Evolutionary conservation across 2,113 vertebrate genomes (phyloP).

Genomic region (Meleagris gallopavo): DNA sequence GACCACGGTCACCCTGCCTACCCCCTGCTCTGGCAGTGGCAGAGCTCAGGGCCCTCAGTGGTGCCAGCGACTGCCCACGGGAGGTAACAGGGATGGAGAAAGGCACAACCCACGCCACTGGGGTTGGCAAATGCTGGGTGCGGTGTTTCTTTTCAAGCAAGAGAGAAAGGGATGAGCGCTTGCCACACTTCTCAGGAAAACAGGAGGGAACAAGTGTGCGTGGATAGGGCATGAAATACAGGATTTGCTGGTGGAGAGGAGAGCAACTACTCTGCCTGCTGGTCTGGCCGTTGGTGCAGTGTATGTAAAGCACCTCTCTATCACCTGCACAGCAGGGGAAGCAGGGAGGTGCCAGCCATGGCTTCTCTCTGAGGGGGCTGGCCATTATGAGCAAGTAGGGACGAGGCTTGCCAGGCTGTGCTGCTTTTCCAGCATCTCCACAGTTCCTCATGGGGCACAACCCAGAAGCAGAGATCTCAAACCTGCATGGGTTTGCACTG

Average conservation of each 20-base stretch:
- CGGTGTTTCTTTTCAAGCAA: not conserved
- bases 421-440: not conserved
- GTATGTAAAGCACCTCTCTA: slow-evolving; percentile 15
- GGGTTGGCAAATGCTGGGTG: not conserved
- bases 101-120: rapidly evolving
- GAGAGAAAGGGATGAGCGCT: not conserved
- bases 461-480: not conserved
- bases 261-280: slow-evolving; percentile 8
- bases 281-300: not conserved
- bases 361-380: not conserved
- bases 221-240: not conserved
- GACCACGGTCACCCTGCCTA: rapidly evolving
- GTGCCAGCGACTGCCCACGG: not conserved
- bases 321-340: not conserved
- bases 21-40: rapidly evolving
- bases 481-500: rapidly evolving
- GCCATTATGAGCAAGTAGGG: slow-evolving; percentile 8
- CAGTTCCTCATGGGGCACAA: not conserved
- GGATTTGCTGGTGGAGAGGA: not conserved
- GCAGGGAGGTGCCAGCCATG: slow-evolving; percentile 11
- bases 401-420: not conserved
- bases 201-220: not conserved
- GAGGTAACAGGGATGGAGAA: not conserved
- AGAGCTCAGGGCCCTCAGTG: not conserved
- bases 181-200: not conserved